Evolutionary conservation across 92 coral and sea anemone genomes (phyloP), one percentile per base, ranked within the genome.

Genomic region (Porites evermanni): DNA sequence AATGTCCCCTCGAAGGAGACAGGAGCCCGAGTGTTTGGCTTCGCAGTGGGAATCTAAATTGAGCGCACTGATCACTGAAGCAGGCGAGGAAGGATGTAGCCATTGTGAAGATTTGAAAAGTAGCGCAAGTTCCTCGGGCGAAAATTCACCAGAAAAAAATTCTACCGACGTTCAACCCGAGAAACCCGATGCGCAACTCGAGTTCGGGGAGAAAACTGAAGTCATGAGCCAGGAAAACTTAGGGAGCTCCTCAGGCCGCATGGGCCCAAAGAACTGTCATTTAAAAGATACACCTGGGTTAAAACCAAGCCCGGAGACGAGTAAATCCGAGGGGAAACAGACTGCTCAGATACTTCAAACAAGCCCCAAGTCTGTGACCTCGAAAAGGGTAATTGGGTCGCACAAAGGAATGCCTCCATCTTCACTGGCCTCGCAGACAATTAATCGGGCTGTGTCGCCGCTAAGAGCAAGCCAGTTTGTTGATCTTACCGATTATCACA

Each of bases 1-100:
- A 4, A 59, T 75, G 82, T 90, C 90, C 10, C 90, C 93, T 8
- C 74, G 87, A 20, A 63, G 18, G 44, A 60, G 47, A 61, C 79
- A 44, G 52, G 72, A 60, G 4, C 63, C 87, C 50, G 64, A 64
- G 29, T 13, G 14, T 5, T 13, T 64, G 74, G 64, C 12, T 51
- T 23, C 80, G 16, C 86, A 70, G 69, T 29, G 53, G 54, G 86
- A 56, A 71, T 32, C 61, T 19, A 81, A 58, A 58, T 17, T 69
- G 17, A 32, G 67, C 20, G 2, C n/a, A 29, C 7, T 3, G 52
- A 14, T 26, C 21, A n/a, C 52, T 13, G 80, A 74, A 72, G 26
- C 20, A n/a, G 16, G 29, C 29, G 79, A 47, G 14, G 32, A 38
- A 16, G 70, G 52, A 12, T 77, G 4, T 50, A 18, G 21, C n/a